A percentile compares a stretch with the other conserved stretches of the same genome.
Evolutionary conservation across 1,140 invertebrate genomes (phyloP).

Genomic region (Chrysomallon squamiferum): DNA sequence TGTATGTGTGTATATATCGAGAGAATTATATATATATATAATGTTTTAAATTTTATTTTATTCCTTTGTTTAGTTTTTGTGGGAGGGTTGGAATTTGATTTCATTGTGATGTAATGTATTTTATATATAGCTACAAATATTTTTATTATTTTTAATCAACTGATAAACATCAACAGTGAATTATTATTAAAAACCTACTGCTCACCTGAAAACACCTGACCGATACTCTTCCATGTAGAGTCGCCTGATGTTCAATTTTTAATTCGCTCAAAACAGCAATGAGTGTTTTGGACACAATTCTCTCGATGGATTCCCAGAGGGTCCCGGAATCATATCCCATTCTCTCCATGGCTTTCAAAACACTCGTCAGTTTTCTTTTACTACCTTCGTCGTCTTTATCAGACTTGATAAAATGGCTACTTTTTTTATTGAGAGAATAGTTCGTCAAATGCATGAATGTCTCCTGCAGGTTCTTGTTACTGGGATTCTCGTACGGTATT

Average conservation of each 20-base stretch:
- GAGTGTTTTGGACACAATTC: slow-evolving; percentile 66
- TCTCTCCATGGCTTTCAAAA: slow-evolving; percentile 60
- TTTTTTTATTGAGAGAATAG: slow-evolving; percentile 67
- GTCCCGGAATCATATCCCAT: slow-evolving; percentile 57
- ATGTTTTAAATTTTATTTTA: no score
- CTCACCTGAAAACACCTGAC: slow-evolving; percentile 66
- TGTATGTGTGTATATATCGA: no score
- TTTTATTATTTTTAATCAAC: no score
- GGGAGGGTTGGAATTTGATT: no score
- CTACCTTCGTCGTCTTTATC: slow-evolving; percentile 63
- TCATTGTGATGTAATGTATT: no score
- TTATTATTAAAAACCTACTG: no score
- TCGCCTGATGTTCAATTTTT: slow-evolving; percentile 59
- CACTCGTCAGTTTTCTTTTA: slow-evolving; percentile 64
- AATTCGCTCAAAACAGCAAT: slow-evolving; percentile 66
- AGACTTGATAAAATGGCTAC: slow-evolving; percentile 64
- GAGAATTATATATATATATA: no score
- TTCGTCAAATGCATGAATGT: slow-evolving; percentile 67
- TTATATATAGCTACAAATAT: no score
- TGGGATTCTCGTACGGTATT: slow-evolving; percentile 61
- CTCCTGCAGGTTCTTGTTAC: slow-evolving; percentile 61
- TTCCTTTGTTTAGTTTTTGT: no score
- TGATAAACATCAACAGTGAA: no score
- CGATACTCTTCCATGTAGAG: slow-evolving; percentile 58
- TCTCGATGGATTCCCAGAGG: slow-evolving; percentile 64